These are phyloP conservation scores for Meandrina meandrites DNA, from an alignment of 92 coral and sea anemone species.

Conservation along the genomic window DNA sequence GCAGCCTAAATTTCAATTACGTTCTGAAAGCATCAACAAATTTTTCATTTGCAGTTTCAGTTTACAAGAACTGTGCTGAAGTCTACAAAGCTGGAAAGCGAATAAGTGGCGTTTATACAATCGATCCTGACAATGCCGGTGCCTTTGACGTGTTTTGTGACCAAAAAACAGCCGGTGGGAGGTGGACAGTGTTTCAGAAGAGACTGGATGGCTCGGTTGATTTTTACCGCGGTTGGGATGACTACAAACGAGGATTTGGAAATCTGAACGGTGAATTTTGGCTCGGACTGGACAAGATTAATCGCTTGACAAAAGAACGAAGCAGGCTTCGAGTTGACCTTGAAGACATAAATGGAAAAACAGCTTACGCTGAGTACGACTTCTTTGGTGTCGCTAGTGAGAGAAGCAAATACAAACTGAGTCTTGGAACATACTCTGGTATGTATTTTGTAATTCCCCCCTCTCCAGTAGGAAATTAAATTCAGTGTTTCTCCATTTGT, in stretches of 20 bases:
- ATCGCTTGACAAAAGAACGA: not conserved
- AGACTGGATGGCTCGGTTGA: conserved; percentile 25
- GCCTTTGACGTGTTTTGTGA: conserved; percentile 66
- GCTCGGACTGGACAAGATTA: conserved; percentile 26
- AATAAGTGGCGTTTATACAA: conserved; percentile 51
- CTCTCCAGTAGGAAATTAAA: too few species aligned
- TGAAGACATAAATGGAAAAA: conserved; percentile 23
- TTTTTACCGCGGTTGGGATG: conserved; percentile 24
- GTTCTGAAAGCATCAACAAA: too few species aligned
- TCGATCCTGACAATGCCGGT: conserved; percentile 64
- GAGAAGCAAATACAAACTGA: conserved; percentile 4
- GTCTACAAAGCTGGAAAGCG: conserved; percentile 44
- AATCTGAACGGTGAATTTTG: conserved; percentile 28
- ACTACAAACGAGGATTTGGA: conserved; percentile 40
- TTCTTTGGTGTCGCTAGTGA: conserved; percentile 23
- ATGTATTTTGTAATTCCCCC: not conserved
- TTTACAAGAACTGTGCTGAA: conserved; percentile 53
- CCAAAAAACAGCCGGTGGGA: conserved; percentile 66
- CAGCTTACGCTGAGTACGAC: conserved; percentile 23
- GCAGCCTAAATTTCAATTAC: too few species aligned
- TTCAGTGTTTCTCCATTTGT: too few species aligned
- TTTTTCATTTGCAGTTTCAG: not conserved
- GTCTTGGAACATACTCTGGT: conserved; percentile 32
- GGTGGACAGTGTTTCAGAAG: conserved; percentile 78
- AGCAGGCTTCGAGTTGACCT: conserved; percentile 30